Base-by-base conservation (phyloP, 2,888 invertebrate genomes). In the Melipona bicolor region DNA sequence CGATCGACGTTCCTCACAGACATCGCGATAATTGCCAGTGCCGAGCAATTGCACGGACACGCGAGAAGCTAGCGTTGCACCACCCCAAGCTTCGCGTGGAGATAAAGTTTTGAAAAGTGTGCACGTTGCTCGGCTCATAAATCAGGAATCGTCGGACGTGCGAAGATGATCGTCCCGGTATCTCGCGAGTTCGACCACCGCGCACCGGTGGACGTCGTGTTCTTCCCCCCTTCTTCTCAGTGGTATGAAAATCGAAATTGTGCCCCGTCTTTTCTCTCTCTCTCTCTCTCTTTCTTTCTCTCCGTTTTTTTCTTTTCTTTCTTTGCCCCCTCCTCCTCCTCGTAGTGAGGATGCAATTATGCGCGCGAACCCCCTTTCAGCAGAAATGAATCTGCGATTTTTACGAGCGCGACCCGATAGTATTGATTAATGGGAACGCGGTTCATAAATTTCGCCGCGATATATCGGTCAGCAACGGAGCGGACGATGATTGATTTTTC, bases 241-340 rank as follows among this genome's bases (percentile, higher is more conserved):
- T 27, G 81, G 87, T 88, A 88, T 87, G 89, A 84, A 88, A 84
- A 88, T 88, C 84, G 87, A 88, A 88, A 87, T 88, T 86, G 80
- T 80, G 77, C 80, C 71, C 75, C 43, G 64, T 56, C 49, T 65
- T 73, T 69, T 27, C 65, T 75, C 19, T 43, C 36, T 67, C 19
- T 27, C 72, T 36, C 17, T 43, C 36, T 13, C 59, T 15, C 36
- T 19, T 43, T 56, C 54, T 50, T 1, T 67, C 65, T 62, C 49
- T 13, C 43, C 0, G 9, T 61, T 49, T 24, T 15, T 61, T 64
- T 61, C 65, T 32, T 21, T 54, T n/a, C 21, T 9, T 2, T 19
- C 21, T 24, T 3, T 27, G 13, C n/a, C 19, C 32, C 24, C 21
- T n/a, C 6, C 5, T 19, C 21, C 52, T 3, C 21, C 36, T 36